Evolutionary conservation across 2,113 vertebrate species (phyloP).

Genomic region (Galemys pyrenaicus): DNA sequence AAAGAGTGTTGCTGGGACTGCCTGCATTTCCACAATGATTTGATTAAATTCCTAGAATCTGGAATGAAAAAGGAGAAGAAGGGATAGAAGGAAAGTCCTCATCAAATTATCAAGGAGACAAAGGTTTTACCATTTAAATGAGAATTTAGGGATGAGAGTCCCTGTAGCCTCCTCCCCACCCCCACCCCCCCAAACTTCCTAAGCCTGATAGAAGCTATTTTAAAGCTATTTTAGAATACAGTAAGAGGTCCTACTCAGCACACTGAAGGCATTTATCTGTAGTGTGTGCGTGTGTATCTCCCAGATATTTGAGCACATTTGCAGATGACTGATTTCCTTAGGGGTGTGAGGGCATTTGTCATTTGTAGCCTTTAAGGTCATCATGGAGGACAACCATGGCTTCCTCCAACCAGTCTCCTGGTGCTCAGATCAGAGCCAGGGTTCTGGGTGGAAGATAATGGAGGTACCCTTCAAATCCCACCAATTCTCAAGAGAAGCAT

Average conservation of each 20-base stretch:
- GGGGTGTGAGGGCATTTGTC: no score
- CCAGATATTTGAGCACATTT: background rate
- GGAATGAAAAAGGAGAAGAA: background rate
- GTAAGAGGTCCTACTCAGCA: background rate
- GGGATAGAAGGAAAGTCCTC: background rate
- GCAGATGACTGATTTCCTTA: background rate
- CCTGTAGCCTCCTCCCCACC: background rate
- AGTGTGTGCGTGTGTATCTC: no score
- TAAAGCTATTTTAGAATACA: background rate
- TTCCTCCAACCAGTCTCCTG: background rate
- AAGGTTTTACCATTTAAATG: background rate
- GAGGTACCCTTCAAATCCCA: background rate
- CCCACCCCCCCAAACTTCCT: no score
- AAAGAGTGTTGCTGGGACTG: background rate
- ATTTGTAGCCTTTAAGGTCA: background rate
- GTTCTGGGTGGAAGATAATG: background rate
- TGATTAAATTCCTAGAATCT: conserved; percentile 17
- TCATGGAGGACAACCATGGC: background rate
- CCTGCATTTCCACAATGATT: background rate
- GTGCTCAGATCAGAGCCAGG: background rate
- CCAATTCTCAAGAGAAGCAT: background rate
- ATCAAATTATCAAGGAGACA: background rate
- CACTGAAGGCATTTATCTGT: background rate
- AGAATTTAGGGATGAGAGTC: background rate
- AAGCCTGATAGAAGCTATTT: background rate